phyloP scores from a whole-genome alignment of 1,140 invertebrate genomes.

The Heliconius melpomene region DNA sequence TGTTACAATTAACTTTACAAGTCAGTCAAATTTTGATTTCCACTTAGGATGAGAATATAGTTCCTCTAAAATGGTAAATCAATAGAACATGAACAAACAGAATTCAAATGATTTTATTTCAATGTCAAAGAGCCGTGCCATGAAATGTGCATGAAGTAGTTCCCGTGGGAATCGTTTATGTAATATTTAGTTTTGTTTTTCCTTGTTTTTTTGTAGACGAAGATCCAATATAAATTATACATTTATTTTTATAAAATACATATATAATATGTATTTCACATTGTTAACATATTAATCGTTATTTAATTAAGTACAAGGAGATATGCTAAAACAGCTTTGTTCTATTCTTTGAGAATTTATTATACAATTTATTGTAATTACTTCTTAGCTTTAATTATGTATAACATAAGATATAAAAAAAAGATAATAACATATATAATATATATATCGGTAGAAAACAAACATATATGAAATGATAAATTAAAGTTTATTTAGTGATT shows the following conservation, averaged over 20 bases:
- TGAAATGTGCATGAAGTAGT: conserved; percentile 6
- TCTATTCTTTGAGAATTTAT: no score
- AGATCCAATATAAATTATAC: neutral
- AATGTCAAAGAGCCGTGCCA: neutral
- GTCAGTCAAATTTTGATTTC: no score
- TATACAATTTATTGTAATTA: no score
- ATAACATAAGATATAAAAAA: neutral
- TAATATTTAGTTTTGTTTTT: conserved; percentile 3
- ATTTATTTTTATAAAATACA: neutral
- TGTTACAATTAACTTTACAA: no score
- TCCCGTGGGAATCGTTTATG: conserved; percentile 4
- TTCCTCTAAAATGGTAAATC: neutral
- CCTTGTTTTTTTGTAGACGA: neutral
- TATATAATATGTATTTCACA: neutral
- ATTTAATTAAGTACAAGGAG: no score
- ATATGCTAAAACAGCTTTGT: no score
- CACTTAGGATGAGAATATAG: neutral
- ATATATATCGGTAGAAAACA: neutral
- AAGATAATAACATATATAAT: neutral
- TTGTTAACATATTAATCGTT: neutral
- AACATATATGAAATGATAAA: neutral
- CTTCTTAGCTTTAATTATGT: no score
- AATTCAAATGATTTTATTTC: conserved; percentile 8
- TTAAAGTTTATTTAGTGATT: conserved; percentile 5
- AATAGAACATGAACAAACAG: neutral